phyloP scores from a whole-genome alignment of 2,797 vertebrate species.

The Phylloscopus collybita region DNA sequence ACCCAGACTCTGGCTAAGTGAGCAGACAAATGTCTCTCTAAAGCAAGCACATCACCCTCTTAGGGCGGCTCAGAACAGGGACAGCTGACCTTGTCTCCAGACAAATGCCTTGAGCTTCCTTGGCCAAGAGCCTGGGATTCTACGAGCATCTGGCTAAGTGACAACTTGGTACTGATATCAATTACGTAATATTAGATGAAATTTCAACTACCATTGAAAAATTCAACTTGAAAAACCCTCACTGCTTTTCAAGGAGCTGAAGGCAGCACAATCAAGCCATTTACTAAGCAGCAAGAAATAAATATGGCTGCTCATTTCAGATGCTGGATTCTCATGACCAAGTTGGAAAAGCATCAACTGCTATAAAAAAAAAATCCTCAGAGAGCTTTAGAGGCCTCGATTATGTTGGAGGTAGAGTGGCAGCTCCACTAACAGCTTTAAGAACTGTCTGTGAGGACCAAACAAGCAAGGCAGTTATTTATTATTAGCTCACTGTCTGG shows the following conservation, averaged over 20 bases:
- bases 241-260: background rate
- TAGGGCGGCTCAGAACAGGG: background rate
- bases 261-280: background rate
- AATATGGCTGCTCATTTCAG: background rate
- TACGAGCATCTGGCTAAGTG: slow-evolving; percentile 33
- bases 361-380: background rate
- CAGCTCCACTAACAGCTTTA: background rate
- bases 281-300: background rate
- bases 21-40: background rate
- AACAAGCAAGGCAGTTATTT: background rate
- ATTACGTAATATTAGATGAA: slow-evolving; percentile 14
- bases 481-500: background rate
- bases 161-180: slow-evolving; percentile 36
- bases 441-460: background rate
- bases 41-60: background rate
- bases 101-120: background rate
- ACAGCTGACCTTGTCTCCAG: slow-evolving; percentile 38
- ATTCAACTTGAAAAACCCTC: background rate
- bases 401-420: background rate
- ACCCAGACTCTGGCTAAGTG: background rate
- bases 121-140: slow-evolving; percentile 52
- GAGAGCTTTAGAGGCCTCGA: background rate
- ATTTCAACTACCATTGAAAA: slow-evolving; percentile 29
- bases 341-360: background rate
- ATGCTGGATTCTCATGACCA: background rate